Base-by-base conservation (phyloP, 2,113 vertebrate species). In the Strigops habroptila region DNA sequence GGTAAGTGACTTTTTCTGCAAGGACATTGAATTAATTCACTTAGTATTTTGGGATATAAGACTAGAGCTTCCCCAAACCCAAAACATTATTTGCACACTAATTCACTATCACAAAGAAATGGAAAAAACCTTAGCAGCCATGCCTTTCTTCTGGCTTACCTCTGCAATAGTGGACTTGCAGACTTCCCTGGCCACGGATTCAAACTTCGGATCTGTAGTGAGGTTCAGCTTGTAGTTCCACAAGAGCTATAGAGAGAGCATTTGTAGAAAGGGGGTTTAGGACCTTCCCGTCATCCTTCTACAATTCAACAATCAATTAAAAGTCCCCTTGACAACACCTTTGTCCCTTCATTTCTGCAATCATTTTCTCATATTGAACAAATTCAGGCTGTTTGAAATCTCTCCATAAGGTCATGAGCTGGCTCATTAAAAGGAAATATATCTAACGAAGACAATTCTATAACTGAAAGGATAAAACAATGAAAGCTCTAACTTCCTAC, bases 171-270 rank as follows among this genome's bases (percentile, higher is more conserved):
- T 99, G 37, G 98, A 98, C 96, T 99, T 99, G 97, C 99, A 99
- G 95, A 99, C 99, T 69, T 99, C 99, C 82, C 98, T 98, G 19
- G 99, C 99, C 67, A 99, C 99, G 3, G 99, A 99, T 96, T 99
- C 99, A 88, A 99, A 99, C 98, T 99, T 99, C 0, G 99, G 98
- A 93, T 99, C 99, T 17, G 98, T 99, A n/a, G 99, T 99, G 93
- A 99, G 97, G 94, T 99, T 99, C 60, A 99, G 91, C 76, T 99
- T 99, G 95, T 99, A 99, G 98, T 99, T 99, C 99, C 99, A 99
- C 68, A 99, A 97, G 60, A 99, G 98, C 99, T 99, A 73, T 1
- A 67, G 44, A 80, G 74, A 95, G 15, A 85, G 25, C 16, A 69
- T 75, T 90, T 82, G 69, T 10, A 75, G 21, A 80, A 82, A 86